Base-by-base conservation (phyloP, 2,888 invertebrate genomes). In the Nemurella pictetii region DNA sequence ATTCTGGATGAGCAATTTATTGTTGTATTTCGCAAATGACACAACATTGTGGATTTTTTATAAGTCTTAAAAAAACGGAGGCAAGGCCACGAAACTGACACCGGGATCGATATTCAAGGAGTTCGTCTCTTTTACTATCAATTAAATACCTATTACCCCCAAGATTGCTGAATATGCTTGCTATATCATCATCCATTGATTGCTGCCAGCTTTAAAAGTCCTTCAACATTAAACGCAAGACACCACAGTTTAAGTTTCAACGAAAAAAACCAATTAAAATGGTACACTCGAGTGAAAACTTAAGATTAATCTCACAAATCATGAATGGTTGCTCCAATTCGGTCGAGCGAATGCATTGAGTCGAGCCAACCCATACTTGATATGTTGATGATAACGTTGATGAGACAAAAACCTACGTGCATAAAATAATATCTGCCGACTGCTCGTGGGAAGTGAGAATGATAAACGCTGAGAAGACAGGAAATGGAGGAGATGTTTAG, bases 391-490 rank as follows among this genome's bases (percentile, higher is more conserved):
- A 75, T 25, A 26, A 73, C 25, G 73, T 25, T 75, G 75, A 55
- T 55, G 55, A 55, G 55, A 55, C 55, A 20, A 55, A 55, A 55
- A 55, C 55, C 55, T 55, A 55, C 55, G 55, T 55, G 55, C 55
- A 55, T 12, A 55, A n/a, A 55, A 20, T 9, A 32, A 5, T 32
- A 5, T 32, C 3, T 5, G 32, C 4, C 32, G 73, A 20, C 20
- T 73, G 75, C 75, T 75, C 75, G 75, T 75, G 75, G 75, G 75
- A 75, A 75, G 28, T 20, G 75, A 75, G 75, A 55, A 12, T 55
- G 55, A 55, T 55, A 55, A 55, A 55, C 55, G 55, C 55, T 12
- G 1, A 20, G 75, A 26, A 75, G 4, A 28, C 75, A 75, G 75
- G 75, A 75, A 20, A 75, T 75, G 75, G 26, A 75, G 75, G 15